A percentile compares a stretch with the other conserved stretches of the same genome.
These are phyloP conservation scores for Drosophila arizonae DNA, from an alignment of 1,140 invertebrate genomes.

Conservation along the genomic window DNA sequence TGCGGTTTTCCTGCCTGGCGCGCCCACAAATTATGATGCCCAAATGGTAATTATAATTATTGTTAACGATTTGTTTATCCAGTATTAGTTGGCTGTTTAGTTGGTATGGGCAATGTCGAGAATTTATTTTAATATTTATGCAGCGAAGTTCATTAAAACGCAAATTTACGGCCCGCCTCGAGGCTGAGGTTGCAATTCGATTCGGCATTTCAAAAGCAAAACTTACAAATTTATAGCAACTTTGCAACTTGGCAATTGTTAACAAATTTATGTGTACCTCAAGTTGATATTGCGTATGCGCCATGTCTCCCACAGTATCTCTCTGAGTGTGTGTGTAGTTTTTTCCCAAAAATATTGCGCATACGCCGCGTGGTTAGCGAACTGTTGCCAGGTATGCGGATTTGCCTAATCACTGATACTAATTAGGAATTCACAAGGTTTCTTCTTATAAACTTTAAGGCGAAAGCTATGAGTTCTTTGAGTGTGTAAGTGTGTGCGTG, in stretches of 20 bases:
- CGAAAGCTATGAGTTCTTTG: constrained; percentile 21
- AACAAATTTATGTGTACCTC: constrained; percentile 59
- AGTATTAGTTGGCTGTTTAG: constrained; percentile 71
- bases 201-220: constrained; percentile 46
- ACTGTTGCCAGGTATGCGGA: constrained; percentile 35
- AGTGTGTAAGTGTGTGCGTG: not conserved
- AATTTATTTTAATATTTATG: constrained; percentile 81
- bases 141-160: constrained; percentile 73
- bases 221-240: constrained; percentile 72
- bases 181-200: constrained; percentile 61
- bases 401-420: constrained; percentile 43
- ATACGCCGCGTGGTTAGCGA: constrained; percentile 52
- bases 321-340: constrained; percentile 4
- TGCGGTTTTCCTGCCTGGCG: constrained; percentile 64
- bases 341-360: constrained; percentile 56
- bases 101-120: constrained; percentile 59
- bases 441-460: constrained; percentile 17
- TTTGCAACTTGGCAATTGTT: constrained; percentile 66
- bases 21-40: constrained; percentile 67
- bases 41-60: constrained; percentile 80
- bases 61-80: constrained; percentile 77
- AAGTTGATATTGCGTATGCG: constrained; percentile 70
- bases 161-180: constrained; percentile 63
- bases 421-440: constrained; percentile 52
- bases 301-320: constrained; percentile 52